Base-by-base conservation (phyloP, 2,888 invertebrate genomes). In the Macrosiphum euphorbiae region DNA sequence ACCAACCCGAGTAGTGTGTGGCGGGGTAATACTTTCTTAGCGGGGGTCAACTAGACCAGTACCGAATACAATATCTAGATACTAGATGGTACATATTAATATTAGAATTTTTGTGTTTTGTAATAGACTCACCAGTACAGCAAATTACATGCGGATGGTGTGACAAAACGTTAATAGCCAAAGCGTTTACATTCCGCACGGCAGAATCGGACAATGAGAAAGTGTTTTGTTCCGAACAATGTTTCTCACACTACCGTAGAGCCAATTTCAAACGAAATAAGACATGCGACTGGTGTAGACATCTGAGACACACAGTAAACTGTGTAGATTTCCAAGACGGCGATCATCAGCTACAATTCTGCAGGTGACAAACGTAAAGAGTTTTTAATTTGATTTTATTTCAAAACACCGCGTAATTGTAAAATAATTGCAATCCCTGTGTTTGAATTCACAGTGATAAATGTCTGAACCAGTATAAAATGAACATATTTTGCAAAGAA, bases 401-500 rank as follows among this genome's bases (percentile, higher is more conserved):
- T 35, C 28, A 35, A 24, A 11, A 35, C 47, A 61, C 4, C 41
- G 35, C 24, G 7, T 52, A 35, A 26, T 24, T 1, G 5, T 47
- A 50, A 90, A 35, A 26, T 85, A 55, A 50, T 47, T 90, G 67
- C 8, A 78, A 41, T 52, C n/a, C n/a, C 20, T 87, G 26, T 58
- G 26, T 92, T 52, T 13, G 28, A 5, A 20, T 88, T 96, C 98
- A 97, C 96, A 98, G 98, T 89, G 98, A 98, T 96, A 98, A 98
- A 96, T 99, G 99, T 95, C 96, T 99, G 95, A 99, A 98, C 96
- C 98, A 99, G 96, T 99, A 99, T 96, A 99, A 99, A 96, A 99
- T 99, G 98, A 98, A 98, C 96, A 98, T 99, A 95, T 99, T 99
- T 96, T 99, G 99, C 96, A 97, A 98, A 91, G 99, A 99, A 96